Conservation (phyloP, 1,140 invertebrate genomes). For the Thaumatotibia leucotreta region DNA sequence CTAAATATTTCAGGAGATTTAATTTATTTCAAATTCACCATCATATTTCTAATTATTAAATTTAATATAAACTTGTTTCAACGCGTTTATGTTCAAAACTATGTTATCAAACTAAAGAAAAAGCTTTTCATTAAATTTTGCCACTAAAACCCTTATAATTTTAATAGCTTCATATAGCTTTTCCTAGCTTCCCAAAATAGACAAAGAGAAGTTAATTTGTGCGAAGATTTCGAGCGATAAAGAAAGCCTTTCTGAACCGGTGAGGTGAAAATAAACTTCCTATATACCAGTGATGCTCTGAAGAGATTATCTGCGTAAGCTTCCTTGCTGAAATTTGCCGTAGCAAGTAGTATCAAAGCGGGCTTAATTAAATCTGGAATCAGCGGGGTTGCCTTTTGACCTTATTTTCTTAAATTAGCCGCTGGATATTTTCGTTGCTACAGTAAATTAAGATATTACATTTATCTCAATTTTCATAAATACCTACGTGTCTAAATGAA, state of each 20-base stretch:
- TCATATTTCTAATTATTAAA: not conserved
- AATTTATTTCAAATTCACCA: too few species aligned
- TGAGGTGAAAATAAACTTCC: not conserved
- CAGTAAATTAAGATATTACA: not conserved
- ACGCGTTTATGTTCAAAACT: not conserved
- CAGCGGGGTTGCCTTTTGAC: not conserved
- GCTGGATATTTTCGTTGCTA: not conserved
- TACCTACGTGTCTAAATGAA: too few species aligned
- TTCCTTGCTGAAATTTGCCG: not conserved
- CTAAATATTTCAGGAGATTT: too few species aligned
- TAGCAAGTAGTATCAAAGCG: conserved; percentile 5
- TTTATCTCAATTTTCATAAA: not conserved
- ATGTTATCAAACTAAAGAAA: not conserved
- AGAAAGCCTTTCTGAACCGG: not conserved
- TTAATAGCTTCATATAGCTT: not conserved
- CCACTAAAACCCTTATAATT: not conserved
- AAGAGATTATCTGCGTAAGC: conserved; percentile 4
- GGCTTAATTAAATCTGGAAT: conserved; percentile 6
- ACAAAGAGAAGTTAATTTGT: not conserved
- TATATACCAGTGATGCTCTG: not conserved
- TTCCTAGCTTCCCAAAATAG: not conserved
- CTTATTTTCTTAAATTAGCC: not conserved
- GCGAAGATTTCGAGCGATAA: not conserved
- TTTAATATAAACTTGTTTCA: too few species aligned
- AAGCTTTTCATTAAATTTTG: not conserved